phyloP scores from a whole-genome alignment of 2,797 vertebrate species.

The Lindbergichthys nudifrons region DNA sequence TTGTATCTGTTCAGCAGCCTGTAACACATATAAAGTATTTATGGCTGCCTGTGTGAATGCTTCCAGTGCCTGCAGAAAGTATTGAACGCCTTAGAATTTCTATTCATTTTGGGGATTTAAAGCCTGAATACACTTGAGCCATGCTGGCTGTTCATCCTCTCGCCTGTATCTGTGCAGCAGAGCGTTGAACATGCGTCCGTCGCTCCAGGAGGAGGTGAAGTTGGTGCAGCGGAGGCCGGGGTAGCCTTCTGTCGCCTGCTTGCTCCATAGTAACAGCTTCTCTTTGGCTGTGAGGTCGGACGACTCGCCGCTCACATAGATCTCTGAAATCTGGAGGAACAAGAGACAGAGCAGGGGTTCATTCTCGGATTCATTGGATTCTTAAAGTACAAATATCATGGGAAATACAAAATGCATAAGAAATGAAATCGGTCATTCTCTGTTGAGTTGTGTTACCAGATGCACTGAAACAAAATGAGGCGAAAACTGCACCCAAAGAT shows the following conservation, averaged over 20 bases:
- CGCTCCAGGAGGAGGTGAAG: conserved; percentile 96
- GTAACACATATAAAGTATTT: not conserved
- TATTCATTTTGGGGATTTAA: not conserved
- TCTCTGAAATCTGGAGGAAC: conserved; percentile 93
- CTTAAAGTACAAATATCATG: not conserved
- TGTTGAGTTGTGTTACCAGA: not conserved
- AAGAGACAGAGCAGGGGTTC: not conserved
- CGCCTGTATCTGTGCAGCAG: conserved; percentile 98
- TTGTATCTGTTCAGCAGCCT: not conserved
- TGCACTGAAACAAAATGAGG: not conserved
- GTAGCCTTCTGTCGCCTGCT: conserved; percentile 94
- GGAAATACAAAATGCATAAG: not conserved
- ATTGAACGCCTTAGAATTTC: not conserved
- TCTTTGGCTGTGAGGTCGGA: conserved; percentile 99
- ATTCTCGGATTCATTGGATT: not conserved
- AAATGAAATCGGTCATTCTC: not conserved
- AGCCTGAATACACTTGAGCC: not conserved
- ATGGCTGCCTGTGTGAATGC: not conserved
- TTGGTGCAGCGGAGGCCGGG: conserved; percentile 94
- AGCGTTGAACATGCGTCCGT: conserved; percentile 98
- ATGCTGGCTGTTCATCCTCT: not conserved
- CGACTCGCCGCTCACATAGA: conserved; percentile 97
- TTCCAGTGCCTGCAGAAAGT: too few species aligned
- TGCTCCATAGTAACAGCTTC: conserved; percentile 96
- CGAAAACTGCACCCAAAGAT: too few species aligned